A percentile compares a stretch with the other conserved stretches of the same genome.
Conservation (phyloP, 2,888 invertebrate genomes). For the Oscheius sp. region DNA sequence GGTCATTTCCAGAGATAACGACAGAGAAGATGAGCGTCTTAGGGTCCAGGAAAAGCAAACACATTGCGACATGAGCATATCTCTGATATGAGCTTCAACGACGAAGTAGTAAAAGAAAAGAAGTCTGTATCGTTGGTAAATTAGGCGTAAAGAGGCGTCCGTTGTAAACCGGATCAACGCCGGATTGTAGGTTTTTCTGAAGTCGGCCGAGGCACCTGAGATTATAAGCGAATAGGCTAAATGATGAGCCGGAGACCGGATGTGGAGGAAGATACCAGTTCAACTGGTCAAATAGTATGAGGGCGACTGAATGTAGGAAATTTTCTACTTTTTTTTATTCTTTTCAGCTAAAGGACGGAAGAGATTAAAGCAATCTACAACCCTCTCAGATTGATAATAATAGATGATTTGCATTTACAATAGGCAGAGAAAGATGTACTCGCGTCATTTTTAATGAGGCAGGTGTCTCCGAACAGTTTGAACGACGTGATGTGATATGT, state of each 20-base stretch:
- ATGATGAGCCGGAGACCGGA: constrained; percentile 26
- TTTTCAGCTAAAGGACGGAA: too few relatives aligned
- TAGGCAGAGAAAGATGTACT: too few relatives aligned
- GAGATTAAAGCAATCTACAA: too few relatives aligned
- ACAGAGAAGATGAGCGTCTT: too few relatives aligned
- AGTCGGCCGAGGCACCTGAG: constrained; percentile 7
- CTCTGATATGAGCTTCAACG: not conserved
- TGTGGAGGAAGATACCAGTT: constrained; percentile 17
- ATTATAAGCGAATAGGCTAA: constrained; percentile 25
- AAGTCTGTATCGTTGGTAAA: constrained; percentile 18
- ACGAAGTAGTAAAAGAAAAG: not conserved
- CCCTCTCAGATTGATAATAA: too few relatives aligned
- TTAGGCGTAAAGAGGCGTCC: constrained; percentile 22
- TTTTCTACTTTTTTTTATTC: too few relatives aligned
- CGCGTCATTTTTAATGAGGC: too few relatives aligned
- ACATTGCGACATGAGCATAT: not conserved
- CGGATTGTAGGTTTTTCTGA: constrained; percentile 23
- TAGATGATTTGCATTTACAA: too few relatives aligned
- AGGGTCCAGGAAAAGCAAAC: constrained; percentile 6
- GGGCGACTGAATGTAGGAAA: too few relatives aligned
- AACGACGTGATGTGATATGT: too few relatives aligned
- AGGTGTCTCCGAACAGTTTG: too few relatives aligned
- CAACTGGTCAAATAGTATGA: constrained; percentile 4
- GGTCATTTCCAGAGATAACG: too few relatives aligned
- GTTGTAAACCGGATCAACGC: constrained; percentile 16